Evolutionary conservation across 2,797 vertebrate genomes (phyloP).

Genomic region (Galagoides demidoff): DNA sequence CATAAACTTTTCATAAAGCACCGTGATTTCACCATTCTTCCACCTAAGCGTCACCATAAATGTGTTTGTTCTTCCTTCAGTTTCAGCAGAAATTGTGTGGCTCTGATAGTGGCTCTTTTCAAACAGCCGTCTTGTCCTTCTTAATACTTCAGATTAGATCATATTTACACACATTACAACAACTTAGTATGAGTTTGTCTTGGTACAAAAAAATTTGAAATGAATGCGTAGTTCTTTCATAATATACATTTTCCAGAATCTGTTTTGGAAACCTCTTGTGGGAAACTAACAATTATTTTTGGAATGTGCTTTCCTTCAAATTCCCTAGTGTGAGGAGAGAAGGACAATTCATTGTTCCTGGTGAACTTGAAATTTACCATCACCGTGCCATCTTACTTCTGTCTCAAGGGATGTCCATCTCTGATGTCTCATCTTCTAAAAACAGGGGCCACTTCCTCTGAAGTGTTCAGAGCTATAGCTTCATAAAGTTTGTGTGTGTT

Average conservation of each 20-base stretch:
- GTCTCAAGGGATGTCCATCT: not conserved
- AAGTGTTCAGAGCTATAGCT: not conserved
- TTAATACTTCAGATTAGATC: not conserved
- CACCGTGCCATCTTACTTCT: not conserved
- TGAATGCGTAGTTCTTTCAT: not conserved
- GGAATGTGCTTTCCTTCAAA: not conserved
- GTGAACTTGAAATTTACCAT: not conserved
- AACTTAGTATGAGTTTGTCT: not conserved
- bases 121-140: not conserved
- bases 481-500: not conserved
- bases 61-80: not conserved
- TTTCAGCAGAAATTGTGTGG: not conserved
- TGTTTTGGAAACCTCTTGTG: not conserved
- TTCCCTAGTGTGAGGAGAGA: not conserved
- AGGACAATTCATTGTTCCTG: not conserved
- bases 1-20: not conserved
- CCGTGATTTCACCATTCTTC: not conserved
- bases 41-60: not conserved
- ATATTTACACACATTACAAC: not conserved
- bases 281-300: not conserved
- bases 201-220: not conserved
- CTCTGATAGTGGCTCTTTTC: not conserved
- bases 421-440: constrained; percentile 10
- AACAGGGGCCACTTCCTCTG: not conserved
- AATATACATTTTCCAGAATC: not conserved